Percentiles rank a stretch among this genome's conserved stretches.
Evolutionary conservation across 2,888 invertebrate species (phyloP).

Genomic region (Lasioglossum leucozonium): DNA sequence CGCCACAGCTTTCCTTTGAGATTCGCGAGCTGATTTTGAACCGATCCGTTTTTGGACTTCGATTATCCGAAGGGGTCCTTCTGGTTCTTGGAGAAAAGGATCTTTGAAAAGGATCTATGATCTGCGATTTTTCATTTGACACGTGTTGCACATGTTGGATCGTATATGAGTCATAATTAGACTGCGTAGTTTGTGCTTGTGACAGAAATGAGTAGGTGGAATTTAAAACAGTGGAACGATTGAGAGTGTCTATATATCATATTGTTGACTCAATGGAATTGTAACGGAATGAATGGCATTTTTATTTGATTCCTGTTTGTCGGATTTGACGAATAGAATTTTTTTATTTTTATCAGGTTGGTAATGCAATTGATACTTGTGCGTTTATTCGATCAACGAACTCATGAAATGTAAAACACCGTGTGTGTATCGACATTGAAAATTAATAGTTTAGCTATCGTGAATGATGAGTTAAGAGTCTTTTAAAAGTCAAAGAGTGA

Average conservation of each 20-base stretch:
- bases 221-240: not conserved
- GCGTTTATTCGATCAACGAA: not conserved
- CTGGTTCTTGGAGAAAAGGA: not conserved
- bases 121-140: not conserved
- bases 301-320: not conserved
- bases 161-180: not conserved
- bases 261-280: not conserved
- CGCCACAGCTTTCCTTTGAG: not conserved
- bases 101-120: not conserved
- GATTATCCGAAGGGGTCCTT: not conserved
- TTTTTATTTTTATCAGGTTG: not conserved
- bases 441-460: not conserved
- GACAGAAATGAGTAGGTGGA: not conserved
- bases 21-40: not conserved
- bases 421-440: not conserved
- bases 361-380: not conserved
- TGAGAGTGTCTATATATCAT: not conserved
- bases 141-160: not conserved
- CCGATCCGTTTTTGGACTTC: not conserved
- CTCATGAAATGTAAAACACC: not conserved
- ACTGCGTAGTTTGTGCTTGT: not conserved
- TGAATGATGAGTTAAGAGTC: not conserved
- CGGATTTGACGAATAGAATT: not conserved
- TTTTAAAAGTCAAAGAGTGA: not conserved
- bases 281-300: not conserved